Base-by-base conservation (phyloP, 2,113 vertebrate species). In the Montifringilla adamsi region DNA sequence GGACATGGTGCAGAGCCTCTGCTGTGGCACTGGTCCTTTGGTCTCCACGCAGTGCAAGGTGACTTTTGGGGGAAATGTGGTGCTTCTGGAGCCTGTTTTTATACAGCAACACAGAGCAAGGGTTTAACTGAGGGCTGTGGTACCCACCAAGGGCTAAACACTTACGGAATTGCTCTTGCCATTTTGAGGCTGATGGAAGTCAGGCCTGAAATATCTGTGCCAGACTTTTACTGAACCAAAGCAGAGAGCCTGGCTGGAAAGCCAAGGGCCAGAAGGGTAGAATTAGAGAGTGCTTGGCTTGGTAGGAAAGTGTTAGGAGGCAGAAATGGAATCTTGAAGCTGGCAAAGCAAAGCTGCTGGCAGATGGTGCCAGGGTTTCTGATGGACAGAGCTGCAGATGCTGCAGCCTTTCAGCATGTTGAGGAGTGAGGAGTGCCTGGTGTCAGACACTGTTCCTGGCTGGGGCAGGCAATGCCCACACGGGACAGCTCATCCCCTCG, bases 401-500 rank as follows among this genome's bases (percentile, higher is more conserved):
- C 37, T 63, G 66, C 75, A 67, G 33, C 11, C 52, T 78, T 87
- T 70, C 16, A 53, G 50, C 19, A 37, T 2, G 22, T 18, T 64
- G 9, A 14, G 49, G 39, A 52, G n/a, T 3, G 9, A 70, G 60
- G 43, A 47, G 19, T 27, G 31, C 10, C 2, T 15, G 41, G 33
- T 58, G 87, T 28, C 76, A 62, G 33, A 35, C 11, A 2, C 28
- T 69, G 31, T 3, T 31, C 31, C 49, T 5, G 3, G 30, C 47
- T n/a, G 4, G 12, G 49, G 23, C 7, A 2, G 24, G 39, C 26
- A 20, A 7, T 60, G 44, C 27, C 47, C 28, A 15, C 20, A 6
- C 0, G 0, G 46, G 43, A 43, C 53, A 86, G n/a, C 27, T 68
- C 53, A 46, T 35, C 30, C 33, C 1, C 3, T 49, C 3, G 5